Evolutionary conservation across 2,888 invertebrate genomes (phyloP).

Genomic region (Netelia virgata): DNA sequence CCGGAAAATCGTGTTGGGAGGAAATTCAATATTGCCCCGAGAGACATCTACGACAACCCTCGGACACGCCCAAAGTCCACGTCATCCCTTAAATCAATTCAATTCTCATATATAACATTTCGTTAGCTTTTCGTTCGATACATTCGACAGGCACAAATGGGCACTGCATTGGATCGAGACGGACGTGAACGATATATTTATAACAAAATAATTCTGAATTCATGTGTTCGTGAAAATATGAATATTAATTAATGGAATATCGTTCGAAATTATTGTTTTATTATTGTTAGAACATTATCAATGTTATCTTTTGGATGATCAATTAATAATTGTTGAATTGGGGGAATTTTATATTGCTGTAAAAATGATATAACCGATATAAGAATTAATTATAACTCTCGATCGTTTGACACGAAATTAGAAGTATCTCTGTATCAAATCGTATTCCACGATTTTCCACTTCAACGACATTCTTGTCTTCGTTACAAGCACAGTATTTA

Average conservation of each 20-base stretch:
- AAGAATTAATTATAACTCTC: too few relatives aligned
- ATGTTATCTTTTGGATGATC: too few relatives aligned
- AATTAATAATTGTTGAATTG: too few relatives aligned
- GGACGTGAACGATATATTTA: not conserved
- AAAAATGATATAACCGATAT: too few relatives aligned
- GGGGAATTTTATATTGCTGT: too few relatives aligned
- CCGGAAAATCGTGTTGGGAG: not conserved
- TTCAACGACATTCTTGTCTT: not conserved
- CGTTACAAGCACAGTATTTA: not conserved
- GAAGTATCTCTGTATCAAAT: too few relatives aligned
- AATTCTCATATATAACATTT: constrained; percentile 5
- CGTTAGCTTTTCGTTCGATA: constrained; percentile 5
- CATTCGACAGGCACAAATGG: not conserved
- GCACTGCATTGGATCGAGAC: not conserved
- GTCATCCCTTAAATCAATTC: constrained; percentile 18
- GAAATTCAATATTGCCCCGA: constrained; percentile 15
- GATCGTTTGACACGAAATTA: too few relatives aligned
- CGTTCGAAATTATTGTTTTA: not conserved
- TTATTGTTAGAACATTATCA: not conserved
- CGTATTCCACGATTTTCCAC: too few relatives aligned
- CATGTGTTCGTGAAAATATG: too few relatives aligned
- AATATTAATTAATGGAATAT: not conserved
- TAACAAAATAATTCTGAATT: too few relatives aligned
- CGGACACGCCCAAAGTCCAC: not conserved
- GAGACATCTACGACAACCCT: constrained; percentile 11